Conservation (phyloP, 2,113 vertebrate species). For the Corydoras maculifer region DNA sequence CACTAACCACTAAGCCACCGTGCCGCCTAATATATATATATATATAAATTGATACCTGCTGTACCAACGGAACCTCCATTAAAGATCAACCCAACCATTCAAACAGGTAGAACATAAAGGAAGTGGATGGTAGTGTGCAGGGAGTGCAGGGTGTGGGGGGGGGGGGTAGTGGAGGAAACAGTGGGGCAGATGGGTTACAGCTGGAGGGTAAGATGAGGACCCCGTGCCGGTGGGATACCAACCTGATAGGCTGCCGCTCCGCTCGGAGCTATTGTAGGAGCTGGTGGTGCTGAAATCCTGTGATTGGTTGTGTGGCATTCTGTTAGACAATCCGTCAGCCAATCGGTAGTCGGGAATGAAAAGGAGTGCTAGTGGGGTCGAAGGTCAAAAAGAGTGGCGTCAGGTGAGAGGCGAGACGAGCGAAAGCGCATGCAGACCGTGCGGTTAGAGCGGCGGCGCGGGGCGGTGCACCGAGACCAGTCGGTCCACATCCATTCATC, state of each 20-base stretch:
- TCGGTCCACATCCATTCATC: background rate
- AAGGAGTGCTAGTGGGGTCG: slow-evolving; percentile 99
- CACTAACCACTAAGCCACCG: too few species aligned
- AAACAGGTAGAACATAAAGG: background rate
- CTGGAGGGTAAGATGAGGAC: slow-evolving; percentile 27
- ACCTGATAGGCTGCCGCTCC: slow-evolving; percentile 99
- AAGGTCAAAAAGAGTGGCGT: slow-evolving; percentile 93
- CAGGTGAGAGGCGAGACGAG: slow-evolving; percentile 81
- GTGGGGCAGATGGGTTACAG: background rate
- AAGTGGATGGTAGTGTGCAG: background rate
- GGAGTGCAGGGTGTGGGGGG: background rate
- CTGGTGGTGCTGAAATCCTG: slow-evolving; percentile 99
- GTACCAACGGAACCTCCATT: too few species aligned
- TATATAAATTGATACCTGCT: too few species aligned
- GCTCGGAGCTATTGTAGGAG: slow-evolving; percentile 99
- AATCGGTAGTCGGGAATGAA: slow-evolving; percentile 99
- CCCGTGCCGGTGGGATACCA: slow-evolving; percentile 75
- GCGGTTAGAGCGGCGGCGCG: slow-evolving; percentile 81
- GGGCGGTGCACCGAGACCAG: background rate
- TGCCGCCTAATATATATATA: too few species aligned
- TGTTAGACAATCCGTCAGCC: slow-evolving; percentile 99
- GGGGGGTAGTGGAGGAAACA: background rate
- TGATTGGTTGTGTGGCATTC: slow-evolving; percentile 99
- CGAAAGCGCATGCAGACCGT: slow-evolving; percentile 92
- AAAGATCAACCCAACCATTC: too few species aligned